Base-by-base conservation (phyloP, 2,888 invertebrate genomes). In the Lepidocyrtinus sp. region DNA sequence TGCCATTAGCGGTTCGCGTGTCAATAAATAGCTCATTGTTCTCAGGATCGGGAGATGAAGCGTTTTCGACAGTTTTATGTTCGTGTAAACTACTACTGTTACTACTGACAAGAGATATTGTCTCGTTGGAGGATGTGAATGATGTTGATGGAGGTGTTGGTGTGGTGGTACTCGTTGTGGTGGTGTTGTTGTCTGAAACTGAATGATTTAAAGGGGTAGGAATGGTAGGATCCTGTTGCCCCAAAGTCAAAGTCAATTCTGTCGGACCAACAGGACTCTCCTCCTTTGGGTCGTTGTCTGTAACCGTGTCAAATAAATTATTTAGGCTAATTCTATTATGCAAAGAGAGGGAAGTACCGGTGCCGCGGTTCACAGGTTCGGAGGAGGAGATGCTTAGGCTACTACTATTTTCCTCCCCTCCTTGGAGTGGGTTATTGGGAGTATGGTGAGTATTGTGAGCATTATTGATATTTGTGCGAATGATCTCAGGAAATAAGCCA, bases 1-100 rank as follows among this genome's bases (percentile, higher is more conserved):
- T 76, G 59, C 76, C 76, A 76, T 76, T 76, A 70, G 76, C 76
- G 63, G 68, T 76, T 55, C 26, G 70, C 70, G 80, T 69, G 75
- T 80, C 75, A n/a, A n/a, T n/a, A 74, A 61, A 50, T 12, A 81
- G 50, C 65, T 65, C 81, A 67, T 75, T 72, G 63, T 78, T 72
- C 1, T 64, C 26, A 61, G 12, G 21, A n/a, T n/a, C n/a, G 69
- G 25, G 45, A 62, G 45, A 22, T 59, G 36, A 24, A 36, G 46
- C n/a, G n/a, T n/a, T n/a, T n/a, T n/a, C n/a, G n/a, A n/a, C n/a
- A n/a, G n/a, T 17, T 55, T 64, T 21, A 45, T 27, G 63, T 17
- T 27, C 22, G 36, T 59, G 26, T 22, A 17, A 2, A 22, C 27
- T 27, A 55, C 24, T 55, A 24, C 21, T 45, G n/a, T 55, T 19